Conservation (phyloP, 1,140 invertebrate species). For the Ditylenchus dipsaci region DNA sequence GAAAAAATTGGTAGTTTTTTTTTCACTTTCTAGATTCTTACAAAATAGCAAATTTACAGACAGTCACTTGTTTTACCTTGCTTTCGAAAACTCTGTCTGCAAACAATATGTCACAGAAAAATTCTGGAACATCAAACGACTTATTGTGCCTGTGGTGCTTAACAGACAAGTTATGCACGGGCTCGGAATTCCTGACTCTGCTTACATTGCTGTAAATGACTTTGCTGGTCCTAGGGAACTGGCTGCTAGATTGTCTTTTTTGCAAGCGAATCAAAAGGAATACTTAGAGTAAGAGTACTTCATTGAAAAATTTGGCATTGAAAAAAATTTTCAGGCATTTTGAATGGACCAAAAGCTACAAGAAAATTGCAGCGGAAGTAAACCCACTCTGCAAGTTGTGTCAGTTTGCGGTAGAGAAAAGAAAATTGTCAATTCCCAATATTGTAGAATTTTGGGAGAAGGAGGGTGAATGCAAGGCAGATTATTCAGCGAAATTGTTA, state of each 20-base stretch:
- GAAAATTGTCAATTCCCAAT: not conserved
- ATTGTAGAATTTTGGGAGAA: not conserved
- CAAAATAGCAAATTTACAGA: conserved; percentile 23
- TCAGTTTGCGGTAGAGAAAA: not conserved
- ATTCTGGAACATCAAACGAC: conserved; percentile 24
- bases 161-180: not conserved
- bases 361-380: not conserved
- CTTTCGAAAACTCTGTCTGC: conserved; percentile 67
- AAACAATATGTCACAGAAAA: conserved; percentile 51
- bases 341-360: not conserved
- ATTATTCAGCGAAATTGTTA: too few relatives aligned
- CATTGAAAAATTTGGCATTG: not conserved
- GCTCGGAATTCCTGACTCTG: conserved; percentile 3
- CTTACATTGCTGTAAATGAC: conserved; percentile 12
- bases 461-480: not conserved
- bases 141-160: conserved; percentile 14
- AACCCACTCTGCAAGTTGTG: not conserved
- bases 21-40: not conserved
- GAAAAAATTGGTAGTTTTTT: not conserved
- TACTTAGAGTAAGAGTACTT: conserved; percentile 8
- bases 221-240: conserved; percentile 1
- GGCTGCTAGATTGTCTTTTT: not conserved
- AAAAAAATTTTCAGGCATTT: not conserved
- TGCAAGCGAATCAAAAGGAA: not conserved
- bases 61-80: conserved; percentile 69